Percentiles rank a stretch among this genome's conserved stretches.
Conservation (phyloP, 2,113 vertebrate species). For the Silurus asotus region DNA sequence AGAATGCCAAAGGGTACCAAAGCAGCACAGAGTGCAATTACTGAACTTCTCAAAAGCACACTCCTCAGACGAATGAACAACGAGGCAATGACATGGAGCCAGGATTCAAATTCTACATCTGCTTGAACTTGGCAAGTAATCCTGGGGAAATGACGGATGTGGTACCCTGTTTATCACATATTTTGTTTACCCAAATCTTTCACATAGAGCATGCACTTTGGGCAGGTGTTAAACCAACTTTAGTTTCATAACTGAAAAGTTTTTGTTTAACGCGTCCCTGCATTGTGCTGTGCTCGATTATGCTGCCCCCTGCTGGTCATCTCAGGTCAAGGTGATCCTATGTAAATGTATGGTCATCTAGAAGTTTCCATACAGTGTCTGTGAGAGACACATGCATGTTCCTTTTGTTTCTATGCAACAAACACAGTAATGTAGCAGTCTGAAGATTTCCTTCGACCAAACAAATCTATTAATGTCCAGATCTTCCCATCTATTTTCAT, state of each 20-base stretch:
- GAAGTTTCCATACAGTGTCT: conserved; percentile 5
- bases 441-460: too few relatives aligned
- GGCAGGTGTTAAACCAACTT: background rate
- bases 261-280: background rate
- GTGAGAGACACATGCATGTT: background rate
- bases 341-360: conserved; percentile 12
- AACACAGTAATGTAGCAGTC: too few relatives aligned
- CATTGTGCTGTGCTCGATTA: background rate
- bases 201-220: background rate
- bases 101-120: conserved; percentile 29
- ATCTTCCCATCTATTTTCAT: too few relatives aligned
- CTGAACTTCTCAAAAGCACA: conserved; percentile 27
- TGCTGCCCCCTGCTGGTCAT: conserved; percentile 27
- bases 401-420: too few relatives aligned
- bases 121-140: background rate
- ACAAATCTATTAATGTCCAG: too few relatives aligned
- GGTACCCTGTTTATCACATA: background rate
- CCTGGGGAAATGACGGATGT: background rate
- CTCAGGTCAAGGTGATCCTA: conserved; percentile 1
- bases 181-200: background rate
- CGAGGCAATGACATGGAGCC: conserved; percentile 23
- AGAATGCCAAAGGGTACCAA: conserved; percentile 32
- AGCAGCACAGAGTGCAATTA: conserved; percentile 38
- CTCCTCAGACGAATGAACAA: conserved; percentile 28
- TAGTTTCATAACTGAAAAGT: conserved; percentile 13